Evolutionary conservation across 2,888 invertebrate species (phyloP).

Genomic region (Endotricha flammealis): DNA sequence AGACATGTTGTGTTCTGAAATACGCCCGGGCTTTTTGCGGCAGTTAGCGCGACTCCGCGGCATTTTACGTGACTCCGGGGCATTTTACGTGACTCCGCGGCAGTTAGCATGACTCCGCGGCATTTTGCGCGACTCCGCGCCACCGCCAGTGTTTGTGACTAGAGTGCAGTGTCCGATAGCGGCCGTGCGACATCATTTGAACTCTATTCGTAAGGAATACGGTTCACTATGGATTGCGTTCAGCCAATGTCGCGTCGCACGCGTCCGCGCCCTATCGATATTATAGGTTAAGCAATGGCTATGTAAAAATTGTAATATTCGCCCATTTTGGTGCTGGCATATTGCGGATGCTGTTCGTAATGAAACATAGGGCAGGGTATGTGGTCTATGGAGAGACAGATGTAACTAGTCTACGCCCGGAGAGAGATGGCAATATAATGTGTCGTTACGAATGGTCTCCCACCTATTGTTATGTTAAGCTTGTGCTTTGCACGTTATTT

Average conservation of each 20-base stretch:
- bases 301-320: slow-evolving; percentile 33
- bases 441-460: slow-evolving; percentile 10
- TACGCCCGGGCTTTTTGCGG: no score
- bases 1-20: no score
- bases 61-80: no score
- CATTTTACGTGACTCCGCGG: no score
- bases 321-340: slow-evolving; percentile 53
- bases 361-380: slow-evolving; percentile 15
- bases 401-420: no score
- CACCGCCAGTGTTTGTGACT: background rate
- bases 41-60: no score
- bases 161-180: background rate
- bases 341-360: slow-evolving; percentile 40
- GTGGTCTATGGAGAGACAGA: no score
- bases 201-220: background rate
- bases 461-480: slow-evolving; percentile 36
- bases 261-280: slow-evolving; percentile 13
- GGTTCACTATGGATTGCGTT: slow-evolving; percentile 1
- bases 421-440: no score
- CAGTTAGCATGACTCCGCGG: no score
- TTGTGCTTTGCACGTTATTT: slow-evolving; percentile 41
- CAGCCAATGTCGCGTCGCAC: background rate
- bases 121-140: background rate
- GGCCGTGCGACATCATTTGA: background rate
- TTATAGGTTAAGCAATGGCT: slow-evolving; percentile 28